Evolutionary conservation across 2,797 vertebrate genomes (phyloP), one percentile per base, ranked within the genome.

Genomic region (Enteromius fasciolatus): DNA sequence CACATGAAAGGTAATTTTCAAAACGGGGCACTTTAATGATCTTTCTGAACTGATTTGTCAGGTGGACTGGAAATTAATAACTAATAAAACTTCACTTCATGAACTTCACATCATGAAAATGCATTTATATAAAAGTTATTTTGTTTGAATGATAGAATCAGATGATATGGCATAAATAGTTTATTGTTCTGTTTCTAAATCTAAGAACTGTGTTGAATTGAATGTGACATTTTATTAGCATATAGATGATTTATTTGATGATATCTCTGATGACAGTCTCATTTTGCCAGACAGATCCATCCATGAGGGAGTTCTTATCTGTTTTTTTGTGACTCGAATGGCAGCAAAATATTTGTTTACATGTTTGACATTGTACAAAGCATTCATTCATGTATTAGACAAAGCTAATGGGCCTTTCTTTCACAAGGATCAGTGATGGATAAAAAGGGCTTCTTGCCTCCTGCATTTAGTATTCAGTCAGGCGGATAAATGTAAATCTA

Each of bases 401-500:
- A 20, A 46, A 28, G 23, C 36, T 75, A 59, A 59, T 4, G 1
- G 36, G 17, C 4, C 5, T 64, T 64, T 64, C 52, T 63, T 66
- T 23, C 8, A 78, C 7, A 23, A 36, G 39, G 44, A 64, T 17
- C 4, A 54, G 73, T 57, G 73, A 68, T 52, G 48, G 64, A 33
- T 63, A 80, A 59, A 31, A 59, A 61, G 18, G n/a, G n/a, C 6
- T 23, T 80, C 50, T 68, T 69, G 64, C 20, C n/a, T 70, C 23
- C 14, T 80, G 17, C 67, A 15, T 69, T 44, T 59, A 61, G 11
- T 69, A 57, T 44, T 69, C 57, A 77, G 20, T 80, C 67, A 72
- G 18, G 67, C 11, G 36, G 36, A 25, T 80, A 59, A 61, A 80
- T 80, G 50, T 54, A 69, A 41, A 20, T 69, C 50, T 70, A 15